phyloP scores from a whole-genome alignment of 2,113 vertebrate genomes.

The Aptenodytes patagonicus region DNA sequence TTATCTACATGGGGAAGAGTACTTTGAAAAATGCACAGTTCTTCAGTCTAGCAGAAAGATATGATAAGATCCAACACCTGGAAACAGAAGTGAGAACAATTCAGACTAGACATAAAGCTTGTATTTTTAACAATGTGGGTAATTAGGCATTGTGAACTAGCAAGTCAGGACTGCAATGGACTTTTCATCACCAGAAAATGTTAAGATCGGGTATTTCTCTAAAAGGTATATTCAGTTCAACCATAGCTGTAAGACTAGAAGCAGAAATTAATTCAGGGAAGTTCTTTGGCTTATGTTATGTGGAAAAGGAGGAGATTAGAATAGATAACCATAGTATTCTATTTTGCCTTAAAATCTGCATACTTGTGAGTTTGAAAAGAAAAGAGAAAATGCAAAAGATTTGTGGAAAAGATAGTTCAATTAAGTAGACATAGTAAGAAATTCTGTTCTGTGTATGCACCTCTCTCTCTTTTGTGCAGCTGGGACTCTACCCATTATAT shows the following conservation, averaged over 20 bases:
- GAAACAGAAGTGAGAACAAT: background rate
- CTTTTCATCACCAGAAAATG: slow-evolving; percentile 4
- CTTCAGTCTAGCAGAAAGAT: background rate
- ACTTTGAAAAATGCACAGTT: background rate
- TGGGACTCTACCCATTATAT: background rate
- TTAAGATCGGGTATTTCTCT: background rate
- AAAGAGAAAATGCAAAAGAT: slow-evolving; percentile 1
- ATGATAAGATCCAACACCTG: background rate
- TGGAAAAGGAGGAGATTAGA: background rate
- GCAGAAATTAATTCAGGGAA: slow-evolving; percentile 11
- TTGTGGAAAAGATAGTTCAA: background rate
- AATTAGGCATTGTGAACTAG: slow-evolving; percentile 24
- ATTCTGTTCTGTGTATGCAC: background rate
- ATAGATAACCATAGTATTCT: background rate
- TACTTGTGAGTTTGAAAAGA: background rate
- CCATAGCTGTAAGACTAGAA: background rate
- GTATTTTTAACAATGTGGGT: slow-evolving; percentile 1
- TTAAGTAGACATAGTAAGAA: background rate
- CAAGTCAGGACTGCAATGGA: background rate
- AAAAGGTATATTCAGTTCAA: background rate
- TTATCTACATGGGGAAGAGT: background rate
- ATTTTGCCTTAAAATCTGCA: slow-evolving; percentile 9
- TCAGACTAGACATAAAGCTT: background rate
- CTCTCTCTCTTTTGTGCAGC: background rate
- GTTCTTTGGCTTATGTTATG: background rate